phyloP scores from a whole-genome alignment of 2,113 vertebrate genomes.

The Edolisoma coerulescens region DNA sequence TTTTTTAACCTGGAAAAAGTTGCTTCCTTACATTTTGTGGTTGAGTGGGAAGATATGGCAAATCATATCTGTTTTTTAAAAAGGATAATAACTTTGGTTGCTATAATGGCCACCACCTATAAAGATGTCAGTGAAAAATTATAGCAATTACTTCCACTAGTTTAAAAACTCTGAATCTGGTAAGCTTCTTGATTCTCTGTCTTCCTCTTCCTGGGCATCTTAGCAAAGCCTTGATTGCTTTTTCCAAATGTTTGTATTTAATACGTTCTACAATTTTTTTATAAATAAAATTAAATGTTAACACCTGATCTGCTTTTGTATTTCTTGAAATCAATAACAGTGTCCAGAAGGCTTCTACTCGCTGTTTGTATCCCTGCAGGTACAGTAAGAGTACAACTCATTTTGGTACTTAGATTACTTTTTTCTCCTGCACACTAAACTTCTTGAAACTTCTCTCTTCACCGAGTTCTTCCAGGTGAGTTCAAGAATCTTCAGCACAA shows the following conservation, averaged over 20 bases:
- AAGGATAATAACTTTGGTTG: neutral
- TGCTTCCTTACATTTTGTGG: conserved; percentile 18
- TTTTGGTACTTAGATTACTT: neutral
- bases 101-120: conserved; percentile 1
- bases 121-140: conserved; percentile 28
- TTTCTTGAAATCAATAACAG: neutral
- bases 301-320: neutral
- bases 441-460: neutral
- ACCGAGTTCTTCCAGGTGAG: neutral
- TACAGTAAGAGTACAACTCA: neutral
- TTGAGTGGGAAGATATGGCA: conserved; percentile 9
- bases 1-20: conserved; percentile 49
- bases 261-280: conserved; percentile 53
- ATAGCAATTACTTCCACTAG: conserved; percentile 2
- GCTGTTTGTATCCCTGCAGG: neutral
- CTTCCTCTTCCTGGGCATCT: conserved; percentile 54
- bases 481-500: neutral
- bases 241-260: conserved; percentile 56
- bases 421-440: neutral
- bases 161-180: conserved; percentile 21
- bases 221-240: conserved; percentile 16
- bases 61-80: conserved; percentile 28
- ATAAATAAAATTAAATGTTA: conserved; percentile 65
- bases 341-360: neutral
- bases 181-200: conserved; percentile 43